These are phyloP conservation scores for Falco novaeseelandiae DNA, from an alignment of 2,797 vertebrate genomes.

Conservation along the genomic window DNA sequence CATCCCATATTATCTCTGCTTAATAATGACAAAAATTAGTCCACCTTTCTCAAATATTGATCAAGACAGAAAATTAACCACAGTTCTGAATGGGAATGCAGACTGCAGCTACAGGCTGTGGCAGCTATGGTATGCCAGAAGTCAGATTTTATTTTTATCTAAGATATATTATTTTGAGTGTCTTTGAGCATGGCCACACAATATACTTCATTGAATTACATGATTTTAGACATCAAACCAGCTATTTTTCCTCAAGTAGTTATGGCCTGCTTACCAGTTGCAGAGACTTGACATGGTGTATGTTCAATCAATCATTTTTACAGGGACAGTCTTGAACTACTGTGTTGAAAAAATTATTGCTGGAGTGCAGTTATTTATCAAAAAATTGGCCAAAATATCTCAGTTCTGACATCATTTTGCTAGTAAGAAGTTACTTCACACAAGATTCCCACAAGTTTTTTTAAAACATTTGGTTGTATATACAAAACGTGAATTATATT, in stretches of 20 bases:
- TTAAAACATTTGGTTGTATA: background rate
- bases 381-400: background rate
- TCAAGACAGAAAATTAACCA: background rate
- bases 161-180: background rate
- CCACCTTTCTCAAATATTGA: background rate
- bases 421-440: background rate
- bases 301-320: background rate
- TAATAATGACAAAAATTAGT: background rate
- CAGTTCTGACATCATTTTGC: background rate
- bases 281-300: background rate
- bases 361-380: background rate
- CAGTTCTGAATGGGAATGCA: background rate
- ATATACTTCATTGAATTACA: background rate
- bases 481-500: background rate
- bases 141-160: background rate
- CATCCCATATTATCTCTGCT: background rate
- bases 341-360: background rate
- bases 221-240: background rate
- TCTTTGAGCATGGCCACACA: background rate
- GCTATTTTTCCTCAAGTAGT: background rate
- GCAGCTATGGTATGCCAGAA: background rate
- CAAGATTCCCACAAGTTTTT: background rate
- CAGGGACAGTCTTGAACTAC: background rate
- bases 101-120: background rate
- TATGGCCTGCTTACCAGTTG: constrained; percentile 1